Conservation (phyloP, 2,888 invertebrate species). For the Dorcus parallelipipedus region DNA sequence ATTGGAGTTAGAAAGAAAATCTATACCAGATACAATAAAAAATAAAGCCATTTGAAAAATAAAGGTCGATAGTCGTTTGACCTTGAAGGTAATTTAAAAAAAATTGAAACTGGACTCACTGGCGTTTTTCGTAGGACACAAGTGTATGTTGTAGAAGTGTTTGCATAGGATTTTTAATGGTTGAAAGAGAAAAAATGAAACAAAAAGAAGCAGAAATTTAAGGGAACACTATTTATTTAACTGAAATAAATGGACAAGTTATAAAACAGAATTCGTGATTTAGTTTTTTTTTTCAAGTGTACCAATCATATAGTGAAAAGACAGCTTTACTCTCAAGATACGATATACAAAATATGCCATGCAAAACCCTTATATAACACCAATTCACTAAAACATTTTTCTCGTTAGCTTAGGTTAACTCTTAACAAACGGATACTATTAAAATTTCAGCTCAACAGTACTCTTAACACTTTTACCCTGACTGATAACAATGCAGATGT, state of each 20-base stretch:
- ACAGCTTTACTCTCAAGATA: slow-evolving; percentile 26
- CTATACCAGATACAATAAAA: no score
- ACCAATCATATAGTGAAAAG: slow-evolving; percentile 35
- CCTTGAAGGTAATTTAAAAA: no score
- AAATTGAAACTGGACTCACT: no score
- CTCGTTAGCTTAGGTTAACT: slow-evolving; percentile 17
- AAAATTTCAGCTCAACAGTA: slow-evolving; percentile 13
- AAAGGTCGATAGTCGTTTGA: no score
- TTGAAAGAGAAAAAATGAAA: slow-evolving; percentile 1
- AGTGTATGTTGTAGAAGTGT: no score
- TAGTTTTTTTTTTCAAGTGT: slow-evolving; percentile 36
- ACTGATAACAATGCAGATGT: slow-evolving; percentile 18
- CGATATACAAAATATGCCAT: slow-evolving; percentile 27
- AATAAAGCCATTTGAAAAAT: no score
- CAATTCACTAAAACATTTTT: slow-evolving; percentile 17
- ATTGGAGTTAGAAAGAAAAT: no score
- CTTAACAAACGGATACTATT: slow-evolving; percentile 17
- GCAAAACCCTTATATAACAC: slow-evolving; percentile 22
- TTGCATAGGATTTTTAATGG: no score
- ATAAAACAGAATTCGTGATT: slow-evolving; percentile 38
- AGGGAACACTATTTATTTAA: slow-evolving; percentile 54
- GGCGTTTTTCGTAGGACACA: no score
- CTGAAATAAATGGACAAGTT: slow-evolving; percentile 47
- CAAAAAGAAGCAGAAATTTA: slow-evolving; percentile 20
- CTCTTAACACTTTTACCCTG: slow-evolving; percentile 16